Evolutionary conservation across 2,797 vertebrate species (phyloP).

Genomic region (Dermochelys coriacea): DNA sequence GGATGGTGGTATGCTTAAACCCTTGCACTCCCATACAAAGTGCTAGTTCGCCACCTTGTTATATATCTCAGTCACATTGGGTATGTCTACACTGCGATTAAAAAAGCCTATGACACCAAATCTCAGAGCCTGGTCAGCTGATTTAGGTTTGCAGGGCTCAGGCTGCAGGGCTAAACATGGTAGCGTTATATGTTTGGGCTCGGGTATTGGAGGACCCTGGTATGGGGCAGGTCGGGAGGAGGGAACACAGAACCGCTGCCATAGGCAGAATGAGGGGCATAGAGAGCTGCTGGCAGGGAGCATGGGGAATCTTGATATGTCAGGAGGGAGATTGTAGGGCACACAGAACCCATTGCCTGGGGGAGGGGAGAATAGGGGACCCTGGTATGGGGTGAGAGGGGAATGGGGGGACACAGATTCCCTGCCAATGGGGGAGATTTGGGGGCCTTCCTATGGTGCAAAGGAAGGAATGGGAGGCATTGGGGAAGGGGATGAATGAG

Average conservation of each 20-base stretch:
- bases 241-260: neutral
- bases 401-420: neutral
- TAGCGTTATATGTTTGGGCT: neutral
- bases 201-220: neutral
- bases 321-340: neutral
- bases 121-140: too few species aligned
- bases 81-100: too few species aligned
- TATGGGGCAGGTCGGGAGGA: neutral
- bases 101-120: too few species aligned
- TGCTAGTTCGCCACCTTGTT: fast-evolving
- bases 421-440: neutral
- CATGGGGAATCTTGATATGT: neutral
- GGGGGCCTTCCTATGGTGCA: neutral
- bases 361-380: neutral
- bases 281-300: neutral
- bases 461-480: neutral
- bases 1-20: neutral
- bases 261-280: neutral
- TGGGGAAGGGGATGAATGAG: too few species aligned
- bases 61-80: neutral
- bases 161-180: too few species aligned
- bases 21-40: neutral
- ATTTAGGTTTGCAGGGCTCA: too few species aligned
- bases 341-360: neutral
- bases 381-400: neutral